A percentile compares a stretch with the other conserved stretches of the same genome.
These are phyloP conservation scores for Molossus molossus DNA, from an alignment of 2,797 vertebrate genomes.

Conservation along the genomic window DNA sequence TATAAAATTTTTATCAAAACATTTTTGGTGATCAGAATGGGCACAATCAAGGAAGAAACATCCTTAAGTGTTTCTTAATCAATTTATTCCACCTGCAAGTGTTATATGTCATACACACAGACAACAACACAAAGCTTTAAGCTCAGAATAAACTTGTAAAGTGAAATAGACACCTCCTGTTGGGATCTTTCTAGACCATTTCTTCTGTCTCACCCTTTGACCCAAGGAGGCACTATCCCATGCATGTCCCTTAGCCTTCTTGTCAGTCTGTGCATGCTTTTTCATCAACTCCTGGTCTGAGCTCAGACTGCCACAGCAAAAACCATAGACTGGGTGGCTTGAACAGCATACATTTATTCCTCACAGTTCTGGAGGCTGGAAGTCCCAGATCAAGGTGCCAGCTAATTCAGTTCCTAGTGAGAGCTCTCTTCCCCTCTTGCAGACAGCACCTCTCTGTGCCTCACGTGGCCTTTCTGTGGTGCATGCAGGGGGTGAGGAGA, in stretches of 20 bases:
- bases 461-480: not conserved
- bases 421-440: not conserved
- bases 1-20: conserved; percentile 1
- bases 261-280: not conserved
- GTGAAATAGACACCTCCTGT: not conserved
- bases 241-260: not conserved
- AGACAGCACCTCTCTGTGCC: not conserved
- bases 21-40: not conserved
- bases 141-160: not conserved
- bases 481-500: accelerated
- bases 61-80: not conserved
- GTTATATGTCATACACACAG: not conserved
- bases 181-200: not conserved
- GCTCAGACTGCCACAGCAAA: not conserved
- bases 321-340: not conserved
- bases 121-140: not conserved
- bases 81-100: not conserved
- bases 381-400: not conserved
- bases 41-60: not conserved
- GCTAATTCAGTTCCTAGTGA: not conserved
- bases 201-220: not conserved
- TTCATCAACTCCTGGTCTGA: not conserved
- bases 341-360: conserved; percentile 41
- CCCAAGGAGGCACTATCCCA: not conserved
- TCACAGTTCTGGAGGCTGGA: not conserved